Percentiles rank a stretch among this genome's conserved stretches.
Evolutionary conservation across 2,888 invertebrate genomes (phyloP).

Genomic region (Zootermopsis nevadensis): DNA sequence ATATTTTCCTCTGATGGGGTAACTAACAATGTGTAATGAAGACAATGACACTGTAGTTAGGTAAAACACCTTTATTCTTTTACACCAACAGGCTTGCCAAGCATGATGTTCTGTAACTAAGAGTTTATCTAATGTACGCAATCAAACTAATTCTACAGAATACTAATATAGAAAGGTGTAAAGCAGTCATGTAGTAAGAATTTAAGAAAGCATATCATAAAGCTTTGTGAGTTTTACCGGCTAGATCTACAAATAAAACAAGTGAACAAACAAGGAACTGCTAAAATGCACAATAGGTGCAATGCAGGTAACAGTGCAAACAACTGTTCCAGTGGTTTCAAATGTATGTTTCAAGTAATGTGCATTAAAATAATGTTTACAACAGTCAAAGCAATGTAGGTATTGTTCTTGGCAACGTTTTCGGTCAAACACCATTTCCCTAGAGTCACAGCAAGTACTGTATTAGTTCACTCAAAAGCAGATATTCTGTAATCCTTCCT

Average conservation of each 20-base stretch:
- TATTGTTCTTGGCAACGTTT: conserved; percentile 18
- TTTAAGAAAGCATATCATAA: background rate
- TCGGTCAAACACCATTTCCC: conserved; percentile 15
- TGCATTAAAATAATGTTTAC: conserved; percentile 20
- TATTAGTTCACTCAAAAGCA: background rate
- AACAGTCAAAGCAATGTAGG: conserved; percentile 35
- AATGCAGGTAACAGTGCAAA: conserved; percentile 2
- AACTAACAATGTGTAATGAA: no score
- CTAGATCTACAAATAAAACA: background rate
- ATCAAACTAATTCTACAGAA: no score
- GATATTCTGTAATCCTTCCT: no score
- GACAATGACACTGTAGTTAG: no score
- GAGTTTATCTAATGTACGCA: no score
- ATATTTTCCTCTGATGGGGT: no score
- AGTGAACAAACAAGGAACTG: background rate
- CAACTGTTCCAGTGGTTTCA: background rate
- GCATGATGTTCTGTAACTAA: no score
- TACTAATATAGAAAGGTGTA: no score
- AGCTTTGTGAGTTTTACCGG: background rate
- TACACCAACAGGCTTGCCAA: no score
- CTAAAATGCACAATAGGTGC: conserved; percentile 14
- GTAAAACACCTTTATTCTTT: no score
- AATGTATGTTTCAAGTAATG: conserved; percentile 1
- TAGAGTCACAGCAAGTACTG: conserved; percentile 27
- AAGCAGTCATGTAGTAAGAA: no score